Evolutionary conservation across 2,888 invertebrate genomes (phyloP).

Genomic region (Synergus umbraculus): DNA sequence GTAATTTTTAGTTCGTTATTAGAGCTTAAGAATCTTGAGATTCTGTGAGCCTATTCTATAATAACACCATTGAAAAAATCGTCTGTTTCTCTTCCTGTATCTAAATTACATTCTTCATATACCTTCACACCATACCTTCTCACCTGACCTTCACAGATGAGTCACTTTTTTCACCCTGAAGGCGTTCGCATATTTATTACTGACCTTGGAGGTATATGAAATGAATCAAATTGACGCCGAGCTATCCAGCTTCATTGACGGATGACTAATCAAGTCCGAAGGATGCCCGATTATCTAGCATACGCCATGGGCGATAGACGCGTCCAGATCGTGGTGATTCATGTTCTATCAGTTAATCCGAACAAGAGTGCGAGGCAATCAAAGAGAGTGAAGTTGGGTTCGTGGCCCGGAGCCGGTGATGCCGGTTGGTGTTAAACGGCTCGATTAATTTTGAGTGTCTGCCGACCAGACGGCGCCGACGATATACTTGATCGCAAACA

Average conservation of each 20-base stretch:
- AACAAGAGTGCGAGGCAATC: background rate
- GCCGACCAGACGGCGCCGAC: background rate
- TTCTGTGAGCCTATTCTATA: background rate
- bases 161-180: background rate
- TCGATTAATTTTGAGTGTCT: background rate
- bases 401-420: background rate
- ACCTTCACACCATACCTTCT: background rate
- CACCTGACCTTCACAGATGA: background rate
- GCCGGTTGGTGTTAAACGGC: background rate
- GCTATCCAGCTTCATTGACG: background rate
- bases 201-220: slow-evolving; percentile 1
- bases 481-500: background rate
- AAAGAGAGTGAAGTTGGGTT: background rate
- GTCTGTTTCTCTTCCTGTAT: background rate
- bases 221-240: slow-evolving; percentile 10
- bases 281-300: background rate
- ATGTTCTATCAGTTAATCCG: background rate
- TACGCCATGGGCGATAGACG: background rate
- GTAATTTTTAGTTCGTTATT: background rate
- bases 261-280: slow-evolving; percentile 1
- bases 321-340: background rate
- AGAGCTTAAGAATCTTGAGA: background rate
- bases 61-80: background rate
- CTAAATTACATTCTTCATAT: background rate
- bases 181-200: background rate